Conservation (phyloP, 1,140 invertebrate species). For the Globodera ellingtonae region DNA sequence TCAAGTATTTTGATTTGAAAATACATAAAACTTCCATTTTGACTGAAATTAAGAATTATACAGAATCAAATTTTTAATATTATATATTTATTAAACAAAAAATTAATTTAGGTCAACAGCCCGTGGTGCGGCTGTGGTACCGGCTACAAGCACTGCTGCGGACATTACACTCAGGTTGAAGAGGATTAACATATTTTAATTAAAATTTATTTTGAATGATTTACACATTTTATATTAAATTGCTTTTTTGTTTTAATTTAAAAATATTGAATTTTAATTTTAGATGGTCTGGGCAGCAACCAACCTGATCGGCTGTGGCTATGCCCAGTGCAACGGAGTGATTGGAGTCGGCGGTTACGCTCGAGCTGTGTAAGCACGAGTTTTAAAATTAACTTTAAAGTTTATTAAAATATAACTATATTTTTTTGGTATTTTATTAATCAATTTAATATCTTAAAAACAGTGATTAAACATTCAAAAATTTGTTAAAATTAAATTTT, state of each 20-base stretch:
- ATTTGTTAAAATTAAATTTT: neutral
- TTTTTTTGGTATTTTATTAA: conserved; percentile 1
- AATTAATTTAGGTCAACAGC: conserved; percentile 49
- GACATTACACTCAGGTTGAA: conserved; percentile 64
- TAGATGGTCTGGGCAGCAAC: conserved; percentile 65
- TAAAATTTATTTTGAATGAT: neutral
- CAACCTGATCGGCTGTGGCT: conserved; percentile 63
- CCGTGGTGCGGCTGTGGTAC: conserved; percentile 62
- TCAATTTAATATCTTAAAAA: too few relatives aligned
- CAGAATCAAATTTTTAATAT: too few relatives aligned
- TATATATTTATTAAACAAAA: too few relatives aligned
- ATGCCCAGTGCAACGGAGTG: conserved; percentile 59
- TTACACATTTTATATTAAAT: neutral
- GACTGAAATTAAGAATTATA: too few relatives aligned
- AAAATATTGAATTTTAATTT: conserved; percentile 37
- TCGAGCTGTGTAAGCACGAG: conserved; percentile 11
- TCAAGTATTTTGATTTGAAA: too few relatives aligned
- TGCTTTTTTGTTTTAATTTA: neutral
- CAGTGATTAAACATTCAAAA: neutral
- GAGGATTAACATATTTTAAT: conserved; percentile 23
- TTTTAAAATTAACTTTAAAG: neutral
- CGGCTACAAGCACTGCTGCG: conserved; percentile 65
- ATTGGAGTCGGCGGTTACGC: conserved; percentile 47
- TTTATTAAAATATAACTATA: conserved; percentile 1
- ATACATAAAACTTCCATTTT: too few relatives aligned